These are phyloP conservation scores for Vultur gryphus DNA, from an alignment of 2,797 vertebrate genomes.

Conservation along the genomic window DNA sequence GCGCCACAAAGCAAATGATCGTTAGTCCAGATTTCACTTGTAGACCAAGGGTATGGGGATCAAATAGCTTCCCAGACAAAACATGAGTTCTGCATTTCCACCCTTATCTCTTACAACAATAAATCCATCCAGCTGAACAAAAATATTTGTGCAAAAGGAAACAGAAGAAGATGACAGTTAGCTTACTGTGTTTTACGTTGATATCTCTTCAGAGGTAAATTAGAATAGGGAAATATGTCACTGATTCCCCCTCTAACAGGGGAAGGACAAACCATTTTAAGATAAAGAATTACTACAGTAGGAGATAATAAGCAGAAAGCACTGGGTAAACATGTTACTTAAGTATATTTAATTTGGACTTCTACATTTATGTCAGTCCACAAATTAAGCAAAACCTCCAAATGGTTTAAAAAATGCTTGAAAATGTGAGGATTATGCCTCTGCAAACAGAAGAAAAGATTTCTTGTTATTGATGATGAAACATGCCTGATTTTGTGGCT, in stretches of 20 bases:
- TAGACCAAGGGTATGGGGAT: neutral
- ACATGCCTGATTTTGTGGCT: neutral
- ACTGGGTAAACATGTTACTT: neutral
- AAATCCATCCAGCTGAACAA: neutral
- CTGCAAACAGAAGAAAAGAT: neutral
- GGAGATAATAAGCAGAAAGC: neutral
- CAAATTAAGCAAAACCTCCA: neutral
- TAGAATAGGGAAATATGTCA: neutral
- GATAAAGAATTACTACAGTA: neutral
- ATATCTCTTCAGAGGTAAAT: neutral
- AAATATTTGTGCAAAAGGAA: neutral
- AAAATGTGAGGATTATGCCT: slow-evolving; percentile 21
- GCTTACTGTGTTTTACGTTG: neutral
- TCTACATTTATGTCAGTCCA: neutral
- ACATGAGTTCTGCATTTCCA: neutral
- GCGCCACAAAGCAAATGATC: neutral
- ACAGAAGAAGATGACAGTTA: neutral
- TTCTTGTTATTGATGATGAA: neutral
- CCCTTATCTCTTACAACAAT: neutral
- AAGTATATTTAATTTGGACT: neutral
- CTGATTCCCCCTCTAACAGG: neutral
- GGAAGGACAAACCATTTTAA: neutral
- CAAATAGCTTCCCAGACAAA: neutral
- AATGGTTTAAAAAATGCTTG: slow-evolving; percentile 24
- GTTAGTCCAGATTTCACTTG: neutral